These are phyloP conservation scores for Rachycentron canadum DNA, from an alignment of 2,797 vertebrate species.

Conservation along the genomic window DNA sequence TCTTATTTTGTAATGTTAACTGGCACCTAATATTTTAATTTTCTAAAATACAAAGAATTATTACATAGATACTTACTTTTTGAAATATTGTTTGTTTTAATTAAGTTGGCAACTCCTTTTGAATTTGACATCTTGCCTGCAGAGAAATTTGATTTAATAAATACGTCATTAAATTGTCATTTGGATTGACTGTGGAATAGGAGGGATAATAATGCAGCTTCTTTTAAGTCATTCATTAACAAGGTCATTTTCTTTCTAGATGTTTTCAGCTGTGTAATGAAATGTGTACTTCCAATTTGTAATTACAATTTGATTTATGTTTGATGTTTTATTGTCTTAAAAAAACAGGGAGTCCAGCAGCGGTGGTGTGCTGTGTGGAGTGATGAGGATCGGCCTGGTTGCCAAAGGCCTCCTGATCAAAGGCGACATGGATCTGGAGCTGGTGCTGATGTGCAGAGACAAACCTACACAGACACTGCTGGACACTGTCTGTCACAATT, in stretches of 20 bases:
- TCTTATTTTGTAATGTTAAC: slow-evolving; percentile 50
- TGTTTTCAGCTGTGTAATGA: neutral
- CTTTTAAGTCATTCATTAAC: neutral
- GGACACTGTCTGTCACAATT: slow-evolving; percentile 92
- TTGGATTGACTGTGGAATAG: neutral
- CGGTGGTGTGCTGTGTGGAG: slow-evolving; percentile 93
- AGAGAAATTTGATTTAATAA: slow-evolving; percentile 20
- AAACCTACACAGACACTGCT: slow-evolving; percentile 96
- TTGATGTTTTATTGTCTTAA: slow-evolving; percentile 22
- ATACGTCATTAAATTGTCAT: neutral
- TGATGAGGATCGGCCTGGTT: slow-evolving; percentile 97
- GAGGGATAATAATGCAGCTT: neutral
- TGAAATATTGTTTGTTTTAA: slow-evolving; percentile 14
- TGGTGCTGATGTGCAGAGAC: slow-evolving; percentile 98
- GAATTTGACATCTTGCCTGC: neutral
- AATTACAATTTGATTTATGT: too few relatives aligned
- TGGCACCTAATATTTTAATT: slow-evolving; percentile 39
- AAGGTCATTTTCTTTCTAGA: neutral
- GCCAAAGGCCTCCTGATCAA: slow-evolving; percentile 99
- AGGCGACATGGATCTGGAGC: slow-evolving; percentile 98
- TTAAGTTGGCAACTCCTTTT: neutral
- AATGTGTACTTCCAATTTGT: neutral
- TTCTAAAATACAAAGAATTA: neutral
- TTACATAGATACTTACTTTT: slow-evolving; percentile 1
- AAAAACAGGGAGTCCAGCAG: slow-evolving; percentile 89